Base-by-base conservation (phyloP, 53 echinoderm and acorn worm genomes). In the Actinopyga echinites region DNA sequence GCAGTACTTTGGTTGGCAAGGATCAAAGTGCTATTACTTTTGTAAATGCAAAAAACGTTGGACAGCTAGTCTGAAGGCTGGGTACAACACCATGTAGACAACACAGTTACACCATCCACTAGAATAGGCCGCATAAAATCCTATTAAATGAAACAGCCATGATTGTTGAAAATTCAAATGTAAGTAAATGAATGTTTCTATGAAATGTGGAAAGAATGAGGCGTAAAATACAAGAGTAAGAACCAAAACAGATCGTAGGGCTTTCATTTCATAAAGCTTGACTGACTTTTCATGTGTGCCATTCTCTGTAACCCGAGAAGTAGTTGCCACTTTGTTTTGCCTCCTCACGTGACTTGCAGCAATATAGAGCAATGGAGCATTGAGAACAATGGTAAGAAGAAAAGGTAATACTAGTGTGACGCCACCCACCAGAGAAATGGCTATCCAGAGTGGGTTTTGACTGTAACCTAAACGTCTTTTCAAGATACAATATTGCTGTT, bases 221-320 rank as follows among this genome's bases (percentile, higher is more conserved):
- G 34, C 20, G 34, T 65, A 65, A 34, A 65, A 65, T 13, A 30
- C 30, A 29, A 65, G 6, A 17, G 65, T 65, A 32, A 65, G 30
- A 13, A 8, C 24, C 65, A 65, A 30, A 11, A 65, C 28, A 25
- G 65, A 65, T 15, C 65, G 28, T 20, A 65, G 34, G 0, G 65
- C 65, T 65, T 65, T 65, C 65, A 65, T 65, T 29, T 65, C 65
- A n/a, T n/a, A n/a, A n/a, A n/a, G n/a, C n/a, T n/a, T n/a, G n/a
- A n/a, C n/a, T n/a, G n/a, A n/a, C n/a, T n/a, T n/a, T n/a, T n/a
- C n/a, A n/a, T n/a, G n/a, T n/a, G n/a, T n/a, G n/a, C n/a, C n/a
- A n/a, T n/a, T n/a, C n/a, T n/a, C n/a, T n/a, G 44, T 1, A 11
- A 44, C 26, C 19, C 38, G 69, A n/a, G 43, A 38, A 21, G 22